Conservation (phyloP, 2,113 vertebrate species). For the Proterorhinus semilunaris region DNA sequence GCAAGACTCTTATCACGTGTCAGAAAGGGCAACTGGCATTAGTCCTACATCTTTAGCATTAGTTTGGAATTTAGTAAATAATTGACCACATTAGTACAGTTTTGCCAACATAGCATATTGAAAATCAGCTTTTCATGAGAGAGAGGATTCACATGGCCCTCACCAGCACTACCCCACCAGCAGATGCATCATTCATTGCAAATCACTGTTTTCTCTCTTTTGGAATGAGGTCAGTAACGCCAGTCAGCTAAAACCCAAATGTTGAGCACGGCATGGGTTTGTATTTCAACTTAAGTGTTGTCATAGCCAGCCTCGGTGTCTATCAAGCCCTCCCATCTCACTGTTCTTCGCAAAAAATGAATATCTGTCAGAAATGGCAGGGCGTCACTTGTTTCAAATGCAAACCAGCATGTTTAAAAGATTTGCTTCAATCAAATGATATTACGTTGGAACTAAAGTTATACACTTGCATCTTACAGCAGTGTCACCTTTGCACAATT, state of each 20-base stretch:
- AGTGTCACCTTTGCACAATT: constrained; percentile 55
- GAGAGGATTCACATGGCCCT: not conserved
- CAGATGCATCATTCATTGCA: not conserved
- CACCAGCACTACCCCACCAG: constrained; percentile 20
- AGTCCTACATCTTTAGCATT: too few species aligned
- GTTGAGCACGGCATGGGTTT: constrained; percentile 15
- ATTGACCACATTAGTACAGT: not conserved
- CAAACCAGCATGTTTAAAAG: constrained; percentile 65
- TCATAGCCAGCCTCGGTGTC: constrained; percentile 14
- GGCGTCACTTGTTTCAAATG: constrained; percentile 65
- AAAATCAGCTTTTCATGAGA: too few species aligned
- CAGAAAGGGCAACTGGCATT: too few species aligned
- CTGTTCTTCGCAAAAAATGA: constrained; percentile 19
- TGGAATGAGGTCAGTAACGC: constrained; percentile 26
- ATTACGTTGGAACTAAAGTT: constrained; percentile 45
- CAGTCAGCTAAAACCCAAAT: constrained; percentile 17
- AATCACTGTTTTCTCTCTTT: constrained; percentile 4
- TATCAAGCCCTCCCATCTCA: constrained; percentile 40
- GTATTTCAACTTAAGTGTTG: constrained; percentile 31
- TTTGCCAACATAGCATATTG: not conserved
- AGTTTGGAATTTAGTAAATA: too few species aligned
- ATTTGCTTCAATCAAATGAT: constrained; percentile 55
- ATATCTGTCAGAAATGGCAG: constrained; percentile 53
- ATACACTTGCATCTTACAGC: constrained; percentile 54
- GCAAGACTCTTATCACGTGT: too few species aligned